phyloP scores from a whole-genome alignment of 2,888 invertebrate species.

The Himalopsyche japonica region DNA sequence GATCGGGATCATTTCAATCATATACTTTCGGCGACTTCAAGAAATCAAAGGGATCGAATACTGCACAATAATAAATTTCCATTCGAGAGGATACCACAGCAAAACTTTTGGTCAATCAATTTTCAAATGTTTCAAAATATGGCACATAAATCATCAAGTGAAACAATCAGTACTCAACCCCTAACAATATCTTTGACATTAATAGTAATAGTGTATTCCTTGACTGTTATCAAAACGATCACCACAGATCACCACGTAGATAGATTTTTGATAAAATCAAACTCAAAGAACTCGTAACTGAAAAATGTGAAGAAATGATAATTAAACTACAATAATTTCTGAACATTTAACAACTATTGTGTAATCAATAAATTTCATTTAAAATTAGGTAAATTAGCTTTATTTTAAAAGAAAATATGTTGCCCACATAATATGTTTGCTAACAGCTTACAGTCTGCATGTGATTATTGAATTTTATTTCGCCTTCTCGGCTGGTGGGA shows the following conservation, averaged over 20 bases:
- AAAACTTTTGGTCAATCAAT: not conserved
- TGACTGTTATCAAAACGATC: not conserved
- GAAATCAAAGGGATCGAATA: not conserved
- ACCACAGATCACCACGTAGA: not conserved
- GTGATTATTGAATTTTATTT: not conserved
- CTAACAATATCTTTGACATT: not conserved
- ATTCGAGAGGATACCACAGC: not conserved
- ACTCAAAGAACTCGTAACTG: no score
- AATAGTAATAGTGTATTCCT: not conserved
- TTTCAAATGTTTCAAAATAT: not conserved
- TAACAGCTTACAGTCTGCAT: no score
- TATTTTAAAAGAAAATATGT: no score
- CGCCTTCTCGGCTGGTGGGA: not conserved
- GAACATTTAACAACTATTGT: no score
- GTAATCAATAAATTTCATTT: no score
- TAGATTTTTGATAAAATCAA: no score
- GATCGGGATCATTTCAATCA: not conserved
- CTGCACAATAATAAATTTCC: not conserved
- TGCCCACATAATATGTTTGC: no score
- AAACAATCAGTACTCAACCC: not conserved
- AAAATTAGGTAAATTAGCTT: no score
- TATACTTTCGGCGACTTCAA: not conserved
- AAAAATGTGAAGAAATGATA: no score
- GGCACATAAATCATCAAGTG: not conserved
- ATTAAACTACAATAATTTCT: no score